Percentiles rank a stretch among this genome's conserved stretches.
Conservation (phyloP, 2,797 vertebrate genomes). For the Coracias cyanogaster region DNA sequence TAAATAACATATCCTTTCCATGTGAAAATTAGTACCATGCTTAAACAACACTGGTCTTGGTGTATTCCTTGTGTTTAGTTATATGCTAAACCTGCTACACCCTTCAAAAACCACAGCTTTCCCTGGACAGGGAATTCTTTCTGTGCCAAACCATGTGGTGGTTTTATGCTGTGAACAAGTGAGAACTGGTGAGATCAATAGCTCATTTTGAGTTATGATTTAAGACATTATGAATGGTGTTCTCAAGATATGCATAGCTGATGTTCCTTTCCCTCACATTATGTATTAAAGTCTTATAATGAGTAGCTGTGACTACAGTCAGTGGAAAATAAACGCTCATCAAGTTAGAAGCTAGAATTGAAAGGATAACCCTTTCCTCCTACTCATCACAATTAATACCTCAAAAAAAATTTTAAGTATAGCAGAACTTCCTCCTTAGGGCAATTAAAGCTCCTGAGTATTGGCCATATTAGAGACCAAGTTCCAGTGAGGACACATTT, state of each 20-base stretch:
- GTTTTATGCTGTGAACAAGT: conserved; percentile 20
- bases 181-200: conserved; percentile 20
- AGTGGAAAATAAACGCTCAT: neutral
- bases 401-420: neutral
- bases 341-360: neutral
- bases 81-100: neutral
- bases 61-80: neutral
- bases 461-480: neutral
- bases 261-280: neutral
- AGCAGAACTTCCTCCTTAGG: neutral
- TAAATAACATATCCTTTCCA: neutral
- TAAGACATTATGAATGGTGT: neutral
- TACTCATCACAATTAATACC: neutral
- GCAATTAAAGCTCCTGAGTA: neutral
- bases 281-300: neutral
- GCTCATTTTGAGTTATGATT: conserved; percentile 29
- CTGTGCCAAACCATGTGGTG: neutral
- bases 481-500: neutral
- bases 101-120: neutral
- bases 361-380: neutral
- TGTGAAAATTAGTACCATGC: neutral
- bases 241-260: neutral
- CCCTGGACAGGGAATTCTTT: neutral
- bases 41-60: neutral
- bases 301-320: neutral